Evolutionary conservation across 2,888 invertebrate species (phyloP), one percentile per base, ranked within the genome.

Genomic region (Crocallis elinguaria): DNA sequence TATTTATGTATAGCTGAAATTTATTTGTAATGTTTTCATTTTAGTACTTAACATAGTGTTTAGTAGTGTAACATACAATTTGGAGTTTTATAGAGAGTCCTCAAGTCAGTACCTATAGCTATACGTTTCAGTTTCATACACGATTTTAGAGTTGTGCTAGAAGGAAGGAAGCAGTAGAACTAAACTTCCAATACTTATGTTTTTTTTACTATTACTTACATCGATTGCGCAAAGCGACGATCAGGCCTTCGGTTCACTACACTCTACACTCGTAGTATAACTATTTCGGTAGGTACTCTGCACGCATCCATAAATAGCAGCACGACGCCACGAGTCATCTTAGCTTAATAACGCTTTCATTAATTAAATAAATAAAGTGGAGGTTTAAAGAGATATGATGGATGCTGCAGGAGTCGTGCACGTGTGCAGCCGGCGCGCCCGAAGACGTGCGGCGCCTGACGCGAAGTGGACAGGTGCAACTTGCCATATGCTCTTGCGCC

Each of bases 391-490:
- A 25, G 63, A 57, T 61, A 71, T 73, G 69, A 77, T 73, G 69
- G 73, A 76, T 77, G 29, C 12, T 11, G 11, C 29, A 12, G 3
- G 12, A 2, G 4, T 5, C 2, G 29, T 3, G 12, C 11, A 82
- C 82, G 82, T 82, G 82, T 75, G 13, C n/a, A 12, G 8, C 49
- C 16, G 14, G 25, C 38, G 37, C 8, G 64, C 23, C 8, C n/a
- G n/a, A n/a, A n/a, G n/a, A n/a, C n/a, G n/a, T n/a, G 66, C 51
- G 61, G 62, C 72, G 68, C 68, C 45, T 68, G 70, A 68, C 67
- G 60, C 53, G 50, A 53, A 53, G 21, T 41, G 46, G 52, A 30
- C 62, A 62, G 62, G 75, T 76, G 75, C 59, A 25, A n/a, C n/a
- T 27, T 33, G 56, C 66, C 80, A 74, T 69, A 77, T 77, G 79